Conservation (phyloP, 2,113 vertebrate genomes). For the human region DNA sequence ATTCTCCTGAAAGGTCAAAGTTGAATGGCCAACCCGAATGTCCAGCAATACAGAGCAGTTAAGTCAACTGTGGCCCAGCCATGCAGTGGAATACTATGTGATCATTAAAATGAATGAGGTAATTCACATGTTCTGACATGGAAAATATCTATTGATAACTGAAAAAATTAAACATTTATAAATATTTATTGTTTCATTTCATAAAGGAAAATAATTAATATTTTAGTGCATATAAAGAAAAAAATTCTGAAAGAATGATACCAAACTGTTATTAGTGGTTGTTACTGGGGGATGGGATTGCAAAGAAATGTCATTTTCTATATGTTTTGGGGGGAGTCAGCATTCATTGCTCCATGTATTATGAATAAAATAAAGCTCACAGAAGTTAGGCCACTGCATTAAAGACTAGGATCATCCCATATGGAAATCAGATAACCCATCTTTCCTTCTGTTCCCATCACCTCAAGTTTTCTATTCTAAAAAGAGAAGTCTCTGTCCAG, state of each 20-base stretch:
- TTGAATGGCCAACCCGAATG: not conserved
- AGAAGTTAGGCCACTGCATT: not conserved
- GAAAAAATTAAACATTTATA: not conserved
- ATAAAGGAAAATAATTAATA: constrained; percentile 8
- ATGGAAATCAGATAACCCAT: not conserved
- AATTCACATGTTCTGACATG: not conserved
- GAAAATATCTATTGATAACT: not conserved
- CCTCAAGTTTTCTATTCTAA: not conserved
- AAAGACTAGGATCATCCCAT: not conserved
- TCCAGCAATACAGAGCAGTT: not conserved
- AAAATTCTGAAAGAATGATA: not conserved
- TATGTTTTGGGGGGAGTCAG: not conserved
- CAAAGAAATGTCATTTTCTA: not conserved
- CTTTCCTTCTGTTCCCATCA: not conserved
- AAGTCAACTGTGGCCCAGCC: not conserved
- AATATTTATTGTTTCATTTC: not conserved
- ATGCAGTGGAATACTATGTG: not conserved
- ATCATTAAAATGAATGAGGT: not conserved
- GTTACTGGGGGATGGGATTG: not conserved
- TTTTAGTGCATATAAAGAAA: not conserved
- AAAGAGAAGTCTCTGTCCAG: not conserved
- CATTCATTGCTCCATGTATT: not conserved
- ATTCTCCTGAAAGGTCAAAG: constrained; percentile 9
- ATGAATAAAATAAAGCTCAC: not conserved
- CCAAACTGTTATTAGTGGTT: not conserved